Evolutionary conservation across 2,888 invertebrate genomes (phyloP), one percentile per base, ranked within the genome.

Genomic region (Agrotis exclamationis): DNA sequence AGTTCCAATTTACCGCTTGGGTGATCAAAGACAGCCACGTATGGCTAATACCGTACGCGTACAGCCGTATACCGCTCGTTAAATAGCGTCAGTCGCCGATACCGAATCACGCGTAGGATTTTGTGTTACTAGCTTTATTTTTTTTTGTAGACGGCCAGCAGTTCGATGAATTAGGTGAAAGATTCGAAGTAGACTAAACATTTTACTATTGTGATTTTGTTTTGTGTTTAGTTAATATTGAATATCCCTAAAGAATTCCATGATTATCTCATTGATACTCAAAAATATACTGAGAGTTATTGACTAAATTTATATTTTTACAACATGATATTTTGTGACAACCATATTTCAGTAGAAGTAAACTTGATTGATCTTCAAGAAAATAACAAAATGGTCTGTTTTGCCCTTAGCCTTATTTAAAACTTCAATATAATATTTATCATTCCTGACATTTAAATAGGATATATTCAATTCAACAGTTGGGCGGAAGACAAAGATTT

Each of bases 1-100:
- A 77, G 88, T 89, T 89, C 90, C 92, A 94, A 96, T 95, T 96
- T 93, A 80, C 90, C 95, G 93, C 89, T 87, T 88, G 87, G 85
- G 62, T 85, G 94, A 95, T 95, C 95, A 95, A 95, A 95, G 95
- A 84, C 81, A 71, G 66, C 68, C 77, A 64, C 65, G 79, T 84
- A 83, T 79, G 71, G 76, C 62, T 70, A 74, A 78, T 82, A 76
- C 74, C 65, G 64, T 60, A 86, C 82, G 80, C 80, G 84, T 78
- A 77, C 60, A 59, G 78, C 70, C 78, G 73, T 66, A 74, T 60
- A 47, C 73, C 63, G 74, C 70, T 75, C 76, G 76, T 63, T 80
- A 77, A 80, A 72, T 83, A 76, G 57, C 63, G 63, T 39, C 56
- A 64, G 54, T 56, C 58, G 53, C 44, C 60, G 14, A 70, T 78